Evolutionary conservation across 2,797 vertebrate genomes (phyloP).

Genomic region (Aulostomus chinensis): DNA sequence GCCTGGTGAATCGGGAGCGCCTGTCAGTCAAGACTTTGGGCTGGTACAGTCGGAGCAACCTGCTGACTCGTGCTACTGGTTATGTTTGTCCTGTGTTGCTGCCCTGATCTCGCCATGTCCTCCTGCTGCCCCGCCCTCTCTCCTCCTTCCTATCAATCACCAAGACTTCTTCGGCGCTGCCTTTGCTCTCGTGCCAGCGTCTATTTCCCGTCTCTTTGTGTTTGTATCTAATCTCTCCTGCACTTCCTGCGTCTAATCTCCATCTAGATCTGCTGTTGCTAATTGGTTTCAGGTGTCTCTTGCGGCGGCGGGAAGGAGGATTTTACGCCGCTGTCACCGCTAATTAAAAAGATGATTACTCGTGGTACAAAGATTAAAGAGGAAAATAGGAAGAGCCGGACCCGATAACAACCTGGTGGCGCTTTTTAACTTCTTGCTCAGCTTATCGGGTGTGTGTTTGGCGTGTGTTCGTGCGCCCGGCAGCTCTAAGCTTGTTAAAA

Average conservation of each 20-base stretch:
- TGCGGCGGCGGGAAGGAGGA: constrained; percentile 23
- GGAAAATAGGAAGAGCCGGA: constrained; percentile 45
- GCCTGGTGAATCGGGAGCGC: neutral
- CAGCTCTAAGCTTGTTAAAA: constrained; percentile 28
- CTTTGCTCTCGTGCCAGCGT: too few relatives aligned
- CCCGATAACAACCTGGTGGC: constrained; percentile 41
- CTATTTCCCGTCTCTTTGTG: too few relatives aligned
- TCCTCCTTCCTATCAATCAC: constrained; percentile 27
- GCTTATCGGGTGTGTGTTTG: constrained; percentile 21
- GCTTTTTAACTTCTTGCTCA: constrained; percentile 42
- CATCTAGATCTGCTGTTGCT: constrained; percentile 50
- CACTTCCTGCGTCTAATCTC: constrained; percentile 40
- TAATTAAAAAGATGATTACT: constrained; percentile 71
- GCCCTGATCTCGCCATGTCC: constrained; percentile 26
- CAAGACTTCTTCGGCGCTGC: neutral
- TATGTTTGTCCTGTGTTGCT: constrained; percentile 25
- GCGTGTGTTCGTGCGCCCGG: constrained; percentile 9
- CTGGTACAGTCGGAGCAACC: constrained; percentile 4
- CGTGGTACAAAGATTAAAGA: constrained; percentile 57
- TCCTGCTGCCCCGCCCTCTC: constrained; percentile 7
- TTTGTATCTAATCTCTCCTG: constrained; percentile 33
- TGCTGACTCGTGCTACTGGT: constrained; percentile 33
- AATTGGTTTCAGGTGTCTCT: constrained; percentile 69
- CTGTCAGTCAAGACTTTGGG: constrained; percentile 55
- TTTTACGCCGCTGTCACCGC: constrained; percentile 56